A percentile compares a stretch with the other conserved stretches of the same genome.
phyloP scores from a whole-genome alignment of 2,888 invertebrate genomes.

The Plebejus melissa region DNA sequence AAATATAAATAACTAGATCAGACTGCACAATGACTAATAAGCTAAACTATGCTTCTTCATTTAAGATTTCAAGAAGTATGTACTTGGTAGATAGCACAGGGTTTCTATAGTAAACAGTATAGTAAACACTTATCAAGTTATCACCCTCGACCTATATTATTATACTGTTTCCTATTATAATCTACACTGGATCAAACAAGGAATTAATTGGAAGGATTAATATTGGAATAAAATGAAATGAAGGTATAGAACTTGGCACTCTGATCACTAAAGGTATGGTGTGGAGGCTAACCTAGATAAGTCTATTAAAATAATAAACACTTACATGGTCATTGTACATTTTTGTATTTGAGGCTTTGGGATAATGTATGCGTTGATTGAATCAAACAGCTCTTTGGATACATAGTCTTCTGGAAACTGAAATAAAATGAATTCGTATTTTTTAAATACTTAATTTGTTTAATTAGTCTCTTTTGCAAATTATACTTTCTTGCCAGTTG shows the following conservation, averaged over 20 bases:
- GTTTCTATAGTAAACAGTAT: too few relatives aligned
- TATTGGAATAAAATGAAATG: background rate
- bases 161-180: too few relatives aligned
- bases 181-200: too few relatives aligned
- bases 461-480: background rate
- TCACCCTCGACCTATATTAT: too few relatives aligned
- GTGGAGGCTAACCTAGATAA: constrained; percentile 14
- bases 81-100: too few relatives aligned
- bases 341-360: constrained; percentile 95
- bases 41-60: too few relatives aligned
- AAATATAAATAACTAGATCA: too few relatives aligned
- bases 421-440: constrained; percentile 39
- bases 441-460: too few relatives aligned
- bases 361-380: constrained; percentile 95
- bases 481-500: background rate
- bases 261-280: background rate
- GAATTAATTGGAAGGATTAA: too few relatives aligned
- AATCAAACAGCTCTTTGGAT: constrained; percentile 95
- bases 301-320: constrained; percentile 37
- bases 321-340: constrained; percentile 94
- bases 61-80: too few relatives aligned
- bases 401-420: constrained; percentile 94
- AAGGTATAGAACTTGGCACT: background rate
- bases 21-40: too few relatives aligned
- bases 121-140: too few relatives aligned